Percentiles rank a stretch among this genome's conserved stretches.
Evolutionary conservation across 1,140 invertebrate species (phyloP).

Genomic region (Eciton burchellii): DNA sequence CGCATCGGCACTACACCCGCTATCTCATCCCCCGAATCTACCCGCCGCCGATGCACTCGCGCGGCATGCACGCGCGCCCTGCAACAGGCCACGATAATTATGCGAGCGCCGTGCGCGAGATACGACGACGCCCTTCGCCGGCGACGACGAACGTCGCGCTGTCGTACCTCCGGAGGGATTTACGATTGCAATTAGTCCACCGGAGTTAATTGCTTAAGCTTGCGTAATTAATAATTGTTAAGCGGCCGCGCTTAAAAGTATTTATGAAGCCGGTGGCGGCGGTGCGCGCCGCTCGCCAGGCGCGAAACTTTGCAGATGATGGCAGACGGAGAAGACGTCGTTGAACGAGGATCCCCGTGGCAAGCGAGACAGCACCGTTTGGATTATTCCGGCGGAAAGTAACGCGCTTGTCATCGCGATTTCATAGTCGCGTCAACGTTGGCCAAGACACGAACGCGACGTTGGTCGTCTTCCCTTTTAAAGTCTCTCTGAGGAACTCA

Average conservation of each 20-base stretch:
- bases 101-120: constrained; percentile 1
- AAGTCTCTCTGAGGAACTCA: neutral
- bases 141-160: constrained; percentile 10
- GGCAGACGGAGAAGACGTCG: neutral
- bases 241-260: constrained; percentile 17
- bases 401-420: constrained; percentile 9
- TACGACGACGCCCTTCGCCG: constrained; percentile 36
- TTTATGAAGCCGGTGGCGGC: constrained; percentile 16
- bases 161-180: constrained; percentile 36
- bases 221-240: constrained; percentile 52
- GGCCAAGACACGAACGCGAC: neutral
- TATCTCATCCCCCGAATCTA: neutral
- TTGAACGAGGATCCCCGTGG: constrained; percentile 19
- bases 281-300: neutral
- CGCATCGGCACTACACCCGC: constrained; percentile 30
- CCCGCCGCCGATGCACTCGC: neutral
- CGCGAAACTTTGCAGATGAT: constrained; percentile 31
- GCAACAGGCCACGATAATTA: constrained; percentile 59
- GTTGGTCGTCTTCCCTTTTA: neutral
- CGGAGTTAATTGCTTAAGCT: constrained; percentile 58
- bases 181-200: constrained; percentile 55
- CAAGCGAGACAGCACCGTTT: neutral
- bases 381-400: neutral
- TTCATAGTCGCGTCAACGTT: constrained; percentile 5
- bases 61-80: constrained; percentile 29